Evolutionary conservation across 2,797 vertebrate genomes (phyloP).

Genomic region (Urosaurus nigricauda): DNA sequence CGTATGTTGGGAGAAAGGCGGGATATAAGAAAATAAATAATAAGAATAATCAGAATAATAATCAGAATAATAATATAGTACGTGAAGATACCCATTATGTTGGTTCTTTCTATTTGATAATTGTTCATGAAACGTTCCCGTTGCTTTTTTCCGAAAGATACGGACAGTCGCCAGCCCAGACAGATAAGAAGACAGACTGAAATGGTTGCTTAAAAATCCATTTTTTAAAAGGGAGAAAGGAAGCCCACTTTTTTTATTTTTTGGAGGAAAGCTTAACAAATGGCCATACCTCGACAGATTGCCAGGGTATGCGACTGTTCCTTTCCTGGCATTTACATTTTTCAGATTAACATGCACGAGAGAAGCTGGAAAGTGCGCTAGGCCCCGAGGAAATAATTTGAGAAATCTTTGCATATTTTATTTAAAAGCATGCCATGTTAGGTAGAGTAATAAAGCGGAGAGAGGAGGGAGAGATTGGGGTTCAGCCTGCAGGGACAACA

Average conservation of each 20-base stretch:
- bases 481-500: slow-evolving; percentile 74
- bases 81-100: too few species aligned
- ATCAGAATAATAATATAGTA: too few species aligned
- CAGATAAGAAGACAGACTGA: neutral
- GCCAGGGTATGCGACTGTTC: slow-evolving; percentile 57
- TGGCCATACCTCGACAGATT: slow-evolving; percentile 78
- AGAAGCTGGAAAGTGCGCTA: slow-evolving; percentile 74
- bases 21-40: too few species aligned
- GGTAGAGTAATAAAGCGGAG: slow-evolving; percentile 83
- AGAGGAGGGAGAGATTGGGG: slow-evolving; percentile 78
- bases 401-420: slow-evolving; percentile 87
- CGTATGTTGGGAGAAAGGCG: too few species aligned
- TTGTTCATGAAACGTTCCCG: too few species aligned
- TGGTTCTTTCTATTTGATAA: too few species aligned
- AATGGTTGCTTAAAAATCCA: neutral
- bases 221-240: slow-evolving; percentile 47
- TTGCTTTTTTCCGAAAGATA: too few species aligned
- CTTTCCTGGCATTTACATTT: slow-evolving; percentile 79
- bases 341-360: slow-evolving; percentile 83
- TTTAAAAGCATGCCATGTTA: slow-evolving; percentile 83
- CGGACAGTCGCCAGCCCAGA: too few species aligned
- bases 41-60: too few species aligned
- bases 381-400: slow-evolving; percentile 83
- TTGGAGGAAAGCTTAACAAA: slow-evolving; percentile 71
- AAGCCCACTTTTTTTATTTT: slow-evolving; percentile 50